Evolutionary conservation across 1,140 invertebrate genomes (phyloP).

Genomic region (Sitophilus oryzae): DNA sequence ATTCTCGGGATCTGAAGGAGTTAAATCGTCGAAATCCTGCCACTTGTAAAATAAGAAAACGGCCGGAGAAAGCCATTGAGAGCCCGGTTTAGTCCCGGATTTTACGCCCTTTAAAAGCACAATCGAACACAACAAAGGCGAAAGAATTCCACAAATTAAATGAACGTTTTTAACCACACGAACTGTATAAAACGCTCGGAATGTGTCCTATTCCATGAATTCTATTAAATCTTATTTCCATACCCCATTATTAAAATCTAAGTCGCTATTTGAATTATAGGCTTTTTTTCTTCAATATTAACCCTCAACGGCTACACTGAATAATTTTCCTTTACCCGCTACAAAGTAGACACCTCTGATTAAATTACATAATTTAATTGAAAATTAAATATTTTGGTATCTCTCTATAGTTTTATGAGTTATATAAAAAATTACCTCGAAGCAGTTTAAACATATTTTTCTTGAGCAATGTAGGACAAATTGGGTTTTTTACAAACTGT

Average conservation of each 20-base stretch:
- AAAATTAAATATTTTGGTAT: not conserved
- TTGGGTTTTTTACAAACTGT: too few species aligned
- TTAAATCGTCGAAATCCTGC: slow-evolving; percentile 22
- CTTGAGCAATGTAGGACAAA: too few species aligned
- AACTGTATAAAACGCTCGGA: slow-evolving; percentile 12
- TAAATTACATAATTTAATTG: not conserved
- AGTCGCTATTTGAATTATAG: too few species aligned
- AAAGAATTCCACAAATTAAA: slow-evolving; percentile 23
- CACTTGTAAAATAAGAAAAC: slow-evolving; percentile 25
- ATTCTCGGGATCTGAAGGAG: slow-evolving; percentile 21
- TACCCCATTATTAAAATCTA: too few species aligned
- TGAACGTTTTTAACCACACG: slow-evolving; percentile 18
- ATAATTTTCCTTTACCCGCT: not conserved
- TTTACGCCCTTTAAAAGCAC: slow-evolving; percentile 23
- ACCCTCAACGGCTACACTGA: not conserved
- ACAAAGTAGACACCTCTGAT: not conserved
- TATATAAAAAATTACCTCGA: too few species aligned
- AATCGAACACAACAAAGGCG: slow-evolving; percentile 22
- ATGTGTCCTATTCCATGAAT: slow-evolving; percentile 19
- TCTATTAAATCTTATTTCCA: slow-evolving; percentile 21
- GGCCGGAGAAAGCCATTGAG: slow-evolving; percentile 19
- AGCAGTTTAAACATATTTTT: too few species aligned
- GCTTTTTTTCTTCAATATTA: not conserved
- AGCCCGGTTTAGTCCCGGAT: slow-evolving; percentile 22
- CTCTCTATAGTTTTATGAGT: too few species aligned